Evolutionary conservation across 2,888 invertebrate species (phyloP).

Genomic region (Cordilura impudica): DNA sequence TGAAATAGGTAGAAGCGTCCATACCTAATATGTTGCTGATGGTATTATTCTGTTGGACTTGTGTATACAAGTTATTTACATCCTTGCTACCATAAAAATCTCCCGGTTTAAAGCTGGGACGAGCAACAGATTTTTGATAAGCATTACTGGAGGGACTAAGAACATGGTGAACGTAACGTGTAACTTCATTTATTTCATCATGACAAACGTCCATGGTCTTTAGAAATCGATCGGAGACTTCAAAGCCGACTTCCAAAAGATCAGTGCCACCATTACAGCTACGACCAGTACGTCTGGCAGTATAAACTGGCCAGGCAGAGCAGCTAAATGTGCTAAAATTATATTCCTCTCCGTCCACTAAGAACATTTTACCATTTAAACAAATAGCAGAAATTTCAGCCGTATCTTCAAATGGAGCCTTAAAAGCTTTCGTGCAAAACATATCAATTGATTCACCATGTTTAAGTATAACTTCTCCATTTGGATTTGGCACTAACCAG

Average conservation of each 20-base stretch:
- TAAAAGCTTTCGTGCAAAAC: slow-evolving; percentile 68
- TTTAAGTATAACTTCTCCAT: slow-evolving; percentile 67
- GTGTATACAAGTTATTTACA: slow-evolving; percentile 73
- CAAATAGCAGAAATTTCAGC: slow-evolving; percentile 69
- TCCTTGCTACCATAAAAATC: slow-evolving; percentile 74
- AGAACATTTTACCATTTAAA: slow-evolving; percentile 67
- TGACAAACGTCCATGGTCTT: slow-evolving; percentile 77
- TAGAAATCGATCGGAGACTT: slow-evolving; percentile 70
- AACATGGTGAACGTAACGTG: slow-evolving; percentile 76
- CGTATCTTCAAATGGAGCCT: slow-evolving; percentile 61
- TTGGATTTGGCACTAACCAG: slow-evolving; percentile 68
- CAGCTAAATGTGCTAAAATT: slow-evolving; percentile 75
- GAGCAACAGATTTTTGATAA: slow-evolving; percentile 75
- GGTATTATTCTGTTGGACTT: slow-evolving; percentile 73
- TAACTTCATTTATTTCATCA: slow-evolving; percentile 73
- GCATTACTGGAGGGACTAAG: slow-evolving; percentile 77
- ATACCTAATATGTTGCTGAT: slow-evolving; percentile 74
- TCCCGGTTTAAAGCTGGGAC: slow-evolving; percentile 73
- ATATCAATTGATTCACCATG: slow-evolving; percentile 70
- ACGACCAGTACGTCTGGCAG: slow-evolving; percentile 69
- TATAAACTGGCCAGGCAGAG: slow-evolving; percentile 69
- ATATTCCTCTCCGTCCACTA: slow-evolving; percentile 66
- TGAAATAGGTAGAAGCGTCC: slow-evolving; percentile 69
- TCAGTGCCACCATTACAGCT: slow-evolving; percentile 72
- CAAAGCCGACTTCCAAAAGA: slow-evolving; percentile 76